These are phyloP conservation scores for Coregonus suidteri DNA, from an alignment of 2,797 vertebrate species.

Conservation along the genomic window DNA sequence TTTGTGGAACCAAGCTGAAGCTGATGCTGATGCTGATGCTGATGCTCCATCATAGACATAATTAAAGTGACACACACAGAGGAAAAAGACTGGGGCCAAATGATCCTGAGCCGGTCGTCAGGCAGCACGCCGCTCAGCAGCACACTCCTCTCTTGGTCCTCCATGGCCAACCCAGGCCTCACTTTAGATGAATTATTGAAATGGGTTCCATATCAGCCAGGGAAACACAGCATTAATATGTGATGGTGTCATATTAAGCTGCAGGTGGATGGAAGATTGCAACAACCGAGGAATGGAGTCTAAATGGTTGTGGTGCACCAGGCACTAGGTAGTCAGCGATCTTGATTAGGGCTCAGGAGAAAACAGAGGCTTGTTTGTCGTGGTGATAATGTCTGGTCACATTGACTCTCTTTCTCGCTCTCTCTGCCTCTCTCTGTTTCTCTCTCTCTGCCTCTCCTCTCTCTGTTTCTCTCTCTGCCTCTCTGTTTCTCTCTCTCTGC, in stretches of 20 bases:
- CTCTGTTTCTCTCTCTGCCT: too few relatives aligned
- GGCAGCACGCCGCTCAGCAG: neutral
- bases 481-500: too few relatives aligned
- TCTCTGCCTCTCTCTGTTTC: too few relatives aligned
- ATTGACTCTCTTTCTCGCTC: neutral
- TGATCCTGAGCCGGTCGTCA: conserved; percentile 41
- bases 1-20: conserved; percentile 41
- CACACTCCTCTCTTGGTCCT: conserved; percentile 18
- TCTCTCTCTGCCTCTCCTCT: too few relatives aligned
- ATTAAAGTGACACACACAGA: conserved; percentile 70
- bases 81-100: conserved; percentile 62
- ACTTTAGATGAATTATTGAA: conserved; percentile 74
- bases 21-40: conserved; percentile 11
- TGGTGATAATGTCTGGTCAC: conserved; percentile 13
- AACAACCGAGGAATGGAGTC: conserved; percentile 48
- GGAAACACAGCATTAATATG: conserved; percentile 78
- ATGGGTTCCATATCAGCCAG: conserved; percentile 72
- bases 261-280: conserved; percentile 52
- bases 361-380: conserved; percentile 5
- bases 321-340: neutral
- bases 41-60: conserved; percentile 59
- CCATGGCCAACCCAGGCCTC: conserved; percentile 23
- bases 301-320: conserved; percentile 11
- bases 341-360: neutral
- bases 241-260: conserved; percentile 66